phyloP scores from a whole-genome alignment of 2,113 vertebrate genomes.

The Austrofundulus limnaeus region DNA sequence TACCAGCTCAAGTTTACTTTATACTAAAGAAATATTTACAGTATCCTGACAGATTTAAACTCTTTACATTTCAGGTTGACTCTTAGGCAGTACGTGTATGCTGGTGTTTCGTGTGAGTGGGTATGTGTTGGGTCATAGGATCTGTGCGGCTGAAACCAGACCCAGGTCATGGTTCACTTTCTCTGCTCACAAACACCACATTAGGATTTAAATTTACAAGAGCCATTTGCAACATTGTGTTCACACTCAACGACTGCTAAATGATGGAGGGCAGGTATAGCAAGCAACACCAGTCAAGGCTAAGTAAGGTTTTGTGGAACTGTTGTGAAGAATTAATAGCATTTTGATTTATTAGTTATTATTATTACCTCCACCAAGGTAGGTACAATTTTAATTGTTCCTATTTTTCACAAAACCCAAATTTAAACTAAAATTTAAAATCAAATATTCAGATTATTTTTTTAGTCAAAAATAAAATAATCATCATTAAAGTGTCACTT shows the following conservation, averaged over 20 bases:
- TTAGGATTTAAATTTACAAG: conserved; percentile 25
- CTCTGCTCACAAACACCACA: conserved; percentile 45
- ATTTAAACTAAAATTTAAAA: too few relatives aligned
- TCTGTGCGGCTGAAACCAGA: conserved; percentile 61
- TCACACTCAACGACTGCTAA: conserved; percentile 1
- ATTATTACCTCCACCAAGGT: too few relatives aligned
- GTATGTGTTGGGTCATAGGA: conserved; percentile 48
- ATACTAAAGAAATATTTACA: not conserved
- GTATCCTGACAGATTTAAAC: not conserved
- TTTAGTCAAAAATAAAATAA: not conserved
- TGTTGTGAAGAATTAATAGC: too few relatives aligned
- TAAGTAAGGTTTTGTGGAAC: too few relatives aligned
- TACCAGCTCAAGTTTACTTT: too few relatives aligned
- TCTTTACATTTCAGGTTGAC: not conserved
- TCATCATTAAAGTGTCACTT: not conserved
- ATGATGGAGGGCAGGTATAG: conserved; percentile 18
- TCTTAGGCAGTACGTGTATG: not conserved
- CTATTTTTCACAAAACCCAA: too few relatives aligned
- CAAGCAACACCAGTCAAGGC: not conserved
- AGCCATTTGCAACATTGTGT: conserved; percentile 32
- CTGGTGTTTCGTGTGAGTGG: conserved; percentile 1
- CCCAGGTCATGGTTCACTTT: conserved; percentile 63
- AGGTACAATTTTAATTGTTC: too few relatives aligned
- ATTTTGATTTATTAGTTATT: too few relatives aligned
- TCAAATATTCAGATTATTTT: not conserved